Conservation (phyloP, 2,113 vertebrate genomes). For the Cyanoramphus novaezelandiae region DNA sequence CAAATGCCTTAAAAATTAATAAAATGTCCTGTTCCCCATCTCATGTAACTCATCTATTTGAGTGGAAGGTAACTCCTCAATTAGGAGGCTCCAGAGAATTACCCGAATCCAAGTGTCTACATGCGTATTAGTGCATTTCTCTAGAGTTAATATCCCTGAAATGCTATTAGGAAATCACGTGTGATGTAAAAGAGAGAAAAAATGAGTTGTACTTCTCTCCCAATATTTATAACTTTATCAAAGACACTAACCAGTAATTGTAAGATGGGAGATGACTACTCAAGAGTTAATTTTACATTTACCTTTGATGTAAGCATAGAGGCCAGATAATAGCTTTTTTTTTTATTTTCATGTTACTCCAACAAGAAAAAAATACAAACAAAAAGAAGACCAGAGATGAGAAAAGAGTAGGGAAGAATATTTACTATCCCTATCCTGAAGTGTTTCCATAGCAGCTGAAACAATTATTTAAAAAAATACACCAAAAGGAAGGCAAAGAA, state of each 20-base stretch:
- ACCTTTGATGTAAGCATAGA: neutral
- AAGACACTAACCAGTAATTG: neutral
- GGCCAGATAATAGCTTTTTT: neutral
- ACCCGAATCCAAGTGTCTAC: neutral
- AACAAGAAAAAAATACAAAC: neutral
- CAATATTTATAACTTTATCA: neutral
- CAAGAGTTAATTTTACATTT: neutral
- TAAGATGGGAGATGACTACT: neutral
- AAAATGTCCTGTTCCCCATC: neutral
- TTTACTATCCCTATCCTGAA: slow-evolving; percentile 39
- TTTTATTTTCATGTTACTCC: neutral
- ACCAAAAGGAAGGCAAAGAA: slow-evolving; percentile 11
- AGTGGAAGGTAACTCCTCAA: neutral
- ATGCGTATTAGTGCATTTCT: neutral
- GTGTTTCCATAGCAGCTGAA: slow-evolving; percentile 63
- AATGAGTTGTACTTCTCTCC: neutral
- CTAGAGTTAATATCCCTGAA: neutral
- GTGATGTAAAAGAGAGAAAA: neutral
- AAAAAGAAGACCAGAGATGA: neutral
- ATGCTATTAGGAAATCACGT: neutral
- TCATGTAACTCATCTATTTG: neutral
- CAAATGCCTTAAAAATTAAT: neutral
- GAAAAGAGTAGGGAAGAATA: neutral
- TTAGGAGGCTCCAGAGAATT: neutral
- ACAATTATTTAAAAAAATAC: slow-evolving; percentile 53